Conservation (phyloP, 1,140 invertebrate species). For the Brachionus asplanchnoidis region DNA sequence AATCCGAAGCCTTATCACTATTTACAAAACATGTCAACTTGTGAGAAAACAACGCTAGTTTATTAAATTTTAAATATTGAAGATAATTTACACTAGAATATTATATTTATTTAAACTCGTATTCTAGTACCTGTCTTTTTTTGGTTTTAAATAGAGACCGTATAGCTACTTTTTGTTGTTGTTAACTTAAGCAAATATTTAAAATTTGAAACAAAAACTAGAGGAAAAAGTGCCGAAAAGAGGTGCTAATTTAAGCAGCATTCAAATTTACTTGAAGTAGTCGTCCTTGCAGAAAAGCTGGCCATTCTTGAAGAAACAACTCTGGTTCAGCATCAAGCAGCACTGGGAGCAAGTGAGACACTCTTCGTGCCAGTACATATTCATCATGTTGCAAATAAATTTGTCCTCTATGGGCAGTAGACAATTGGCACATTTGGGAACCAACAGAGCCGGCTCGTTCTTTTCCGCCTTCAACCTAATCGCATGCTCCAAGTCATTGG, state of each 20-base stretch:
- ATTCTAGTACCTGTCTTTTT: not conserved
- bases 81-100: conserved; percentile 17
- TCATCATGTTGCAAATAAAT: conserved; percentile 36
- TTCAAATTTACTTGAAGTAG: conserved; percentile 18
- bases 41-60: not conserved
- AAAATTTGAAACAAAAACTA: not conserved
- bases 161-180: not conserved
- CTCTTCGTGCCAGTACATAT: conserved; percentile 39
- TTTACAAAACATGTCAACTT: conserved; percentile 20
- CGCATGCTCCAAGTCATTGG: not conserved
- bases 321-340: not conserved
- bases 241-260: not conserved
- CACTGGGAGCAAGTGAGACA: conserved; percentile 38
- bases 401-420: conserved; percentile 11
- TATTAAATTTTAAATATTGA: not conserved
- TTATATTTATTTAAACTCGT: conserved; percentile 21
- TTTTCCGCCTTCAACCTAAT: not conserved
- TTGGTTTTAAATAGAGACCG: not conserved
- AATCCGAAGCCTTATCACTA: not conserved
- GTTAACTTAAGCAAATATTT: not conserved
- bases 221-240: not conserved
- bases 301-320: conserved; percentile 42
- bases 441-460: not conserved
- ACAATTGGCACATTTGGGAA: conserved; percentile 2
- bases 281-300: conserved; percentile 38